These are phyloP conservation scores for Mobula hypostoma DNA, from an alignment of 2,113 vertebrate genomes.

Conservation along the genomic window DNA sequence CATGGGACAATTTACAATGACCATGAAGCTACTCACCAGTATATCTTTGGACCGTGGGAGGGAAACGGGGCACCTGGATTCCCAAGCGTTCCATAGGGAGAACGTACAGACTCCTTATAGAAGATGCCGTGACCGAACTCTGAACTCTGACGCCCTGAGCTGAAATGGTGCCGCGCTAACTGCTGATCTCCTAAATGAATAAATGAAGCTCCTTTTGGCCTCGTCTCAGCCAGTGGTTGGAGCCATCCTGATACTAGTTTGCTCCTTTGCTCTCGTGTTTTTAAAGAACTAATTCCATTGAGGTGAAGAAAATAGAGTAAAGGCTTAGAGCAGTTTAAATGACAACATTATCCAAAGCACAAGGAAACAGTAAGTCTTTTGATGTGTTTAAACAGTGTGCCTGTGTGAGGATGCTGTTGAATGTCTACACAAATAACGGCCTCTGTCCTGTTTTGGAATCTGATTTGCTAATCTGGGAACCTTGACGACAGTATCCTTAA, in stretches of 20 bases:
- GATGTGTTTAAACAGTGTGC: not conserved
- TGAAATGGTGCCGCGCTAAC: too few species aligned
- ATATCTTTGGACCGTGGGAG: too few species aligned
- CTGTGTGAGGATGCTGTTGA: not conserved
- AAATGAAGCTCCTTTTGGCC: not conserved
- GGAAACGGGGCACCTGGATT: too few species aligned
- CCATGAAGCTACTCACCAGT: too few species aligned
- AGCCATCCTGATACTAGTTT: not conserved
- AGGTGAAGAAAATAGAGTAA: not conserved
- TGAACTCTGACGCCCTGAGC: too few species aligned
- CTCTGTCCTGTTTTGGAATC: not conserved
- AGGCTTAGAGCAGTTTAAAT: constrained; percentile 16
- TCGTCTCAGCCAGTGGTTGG: not conserved
- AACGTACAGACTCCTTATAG: too few species aligned
- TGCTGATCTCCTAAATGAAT: too few species aligned
- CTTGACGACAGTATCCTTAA: not conserved
- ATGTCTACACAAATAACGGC: not conserved
- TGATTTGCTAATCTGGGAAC: not conserved
- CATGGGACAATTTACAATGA: too few species aligned
- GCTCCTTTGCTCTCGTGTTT: not conserved
- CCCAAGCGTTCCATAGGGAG: too few species aligned
- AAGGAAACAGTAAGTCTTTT: not conserved
- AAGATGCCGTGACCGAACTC: too few species aligned
- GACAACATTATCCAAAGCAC: not conserved
- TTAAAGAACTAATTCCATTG: not conserved